These are phyloP conservation scores for Ischnus inquisitorius DNA, from an alignment of 2,888 invertebrate species.

Conservation along the genomic window DNA sequence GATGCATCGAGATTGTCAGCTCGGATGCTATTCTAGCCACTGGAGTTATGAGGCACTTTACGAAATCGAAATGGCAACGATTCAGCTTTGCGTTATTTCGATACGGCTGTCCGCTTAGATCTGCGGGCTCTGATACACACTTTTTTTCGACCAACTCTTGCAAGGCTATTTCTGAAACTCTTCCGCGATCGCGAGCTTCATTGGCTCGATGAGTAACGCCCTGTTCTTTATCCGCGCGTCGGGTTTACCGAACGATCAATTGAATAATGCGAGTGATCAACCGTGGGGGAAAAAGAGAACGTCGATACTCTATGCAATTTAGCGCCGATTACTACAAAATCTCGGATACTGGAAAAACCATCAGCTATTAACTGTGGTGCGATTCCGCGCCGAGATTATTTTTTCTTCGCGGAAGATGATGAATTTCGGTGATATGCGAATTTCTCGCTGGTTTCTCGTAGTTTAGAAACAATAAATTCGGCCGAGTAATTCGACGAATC, in stretches of 20 bases:
- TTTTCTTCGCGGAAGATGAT: constrained; percentile 51
- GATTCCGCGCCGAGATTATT: constrained; percentile 4
- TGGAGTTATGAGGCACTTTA: constrained; percentile 18
- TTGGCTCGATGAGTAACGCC: constrained; percentile 21
- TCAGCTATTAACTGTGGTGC: constrained; percentile 19
- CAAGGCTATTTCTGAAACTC: constrained; percentile 27
- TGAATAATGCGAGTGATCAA: not conserved
- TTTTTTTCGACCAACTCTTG: constrained; percentile 19
- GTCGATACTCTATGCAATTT: not conserved
- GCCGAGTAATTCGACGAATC: constrained; percentile 64
- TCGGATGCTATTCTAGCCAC: not conserved
- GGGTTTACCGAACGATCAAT: not conserved
- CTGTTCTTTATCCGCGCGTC: constrained; percentile 14
- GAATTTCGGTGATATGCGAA: constrained; percentile 26
- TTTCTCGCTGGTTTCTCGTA: not conserved
- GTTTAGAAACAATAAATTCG: constrained; percentile 61
- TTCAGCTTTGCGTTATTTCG: constrained; percentile 18
- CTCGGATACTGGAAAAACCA: not conserved
- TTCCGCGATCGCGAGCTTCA: not conserved
- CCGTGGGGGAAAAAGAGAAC: constrained; percentile 10
- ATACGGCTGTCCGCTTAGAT: not conserved
- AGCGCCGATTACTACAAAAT: not conserved
- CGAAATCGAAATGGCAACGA: not conserved
- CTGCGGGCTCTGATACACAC: not conserved
- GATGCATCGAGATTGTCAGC: not conserved